Evolutionary conservation across 2,113 vertebrate genomes (phyloP).

Genomic region (Trinectes maculatus): DNA sequence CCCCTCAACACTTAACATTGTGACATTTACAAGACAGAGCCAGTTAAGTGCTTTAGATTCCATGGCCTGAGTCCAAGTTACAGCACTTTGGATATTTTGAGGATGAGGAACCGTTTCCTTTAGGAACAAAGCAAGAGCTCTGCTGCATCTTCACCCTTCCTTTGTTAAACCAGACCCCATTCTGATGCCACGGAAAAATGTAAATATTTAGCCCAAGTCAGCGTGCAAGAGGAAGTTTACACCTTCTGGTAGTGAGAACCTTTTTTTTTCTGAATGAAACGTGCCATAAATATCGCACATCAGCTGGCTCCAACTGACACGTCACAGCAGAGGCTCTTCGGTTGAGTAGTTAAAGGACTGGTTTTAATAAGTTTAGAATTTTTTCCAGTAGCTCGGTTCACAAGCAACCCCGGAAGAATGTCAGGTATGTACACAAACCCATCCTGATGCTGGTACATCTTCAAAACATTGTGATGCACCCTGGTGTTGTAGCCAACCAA

Average conservation of each 20-base stretch:
- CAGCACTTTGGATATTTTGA: conserved; percentile 71
- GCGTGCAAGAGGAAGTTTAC: conserved; percentile 71
- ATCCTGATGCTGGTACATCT: not conserved
- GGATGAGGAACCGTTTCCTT: conserved; percentile 80
- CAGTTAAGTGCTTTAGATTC: conserved; percentile 69
- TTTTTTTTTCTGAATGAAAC: conserved; percentile 70
- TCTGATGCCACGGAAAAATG: conserved; percentile 83
- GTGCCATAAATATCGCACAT: conserved; percentile 67
- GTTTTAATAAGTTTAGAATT: conserved; percentile 41
- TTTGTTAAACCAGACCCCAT: conserved; percentile 83
- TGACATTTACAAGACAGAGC: conserved; percentile 50
- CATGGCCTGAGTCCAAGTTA: conserved; percentile 50
- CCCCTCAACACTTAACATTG: conserved; percentile 42
- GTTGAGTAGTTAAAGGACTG: conserved; percentile 25
- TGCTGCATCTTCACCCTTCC: conserved; percentile 71
- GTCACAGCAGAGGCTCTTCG: conserved; percentile 9
- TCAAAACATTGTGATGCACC: not conserved
- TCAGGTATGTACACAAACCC: not conserved
- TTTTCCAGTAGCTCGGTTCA: conserved; percentile 31
- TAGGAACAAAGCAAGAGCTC: conserved; percentile 77
- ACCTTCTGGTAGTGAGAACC: conserved; percentile 76
- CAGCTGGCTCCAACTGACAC: conserved; percentile 33
- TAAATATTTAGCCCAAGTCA: conserved; percentile 87
- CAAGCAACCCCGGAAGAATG: not conserved
- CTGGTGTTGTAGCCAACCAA: not conserved